A percentile compares a stretch with the other conserved stretches of the same genome.
Evolutionary conservation across 2,888 invertebrate genomes (phyloP).

Genomic region (Orgyia antiqua): DNA sequence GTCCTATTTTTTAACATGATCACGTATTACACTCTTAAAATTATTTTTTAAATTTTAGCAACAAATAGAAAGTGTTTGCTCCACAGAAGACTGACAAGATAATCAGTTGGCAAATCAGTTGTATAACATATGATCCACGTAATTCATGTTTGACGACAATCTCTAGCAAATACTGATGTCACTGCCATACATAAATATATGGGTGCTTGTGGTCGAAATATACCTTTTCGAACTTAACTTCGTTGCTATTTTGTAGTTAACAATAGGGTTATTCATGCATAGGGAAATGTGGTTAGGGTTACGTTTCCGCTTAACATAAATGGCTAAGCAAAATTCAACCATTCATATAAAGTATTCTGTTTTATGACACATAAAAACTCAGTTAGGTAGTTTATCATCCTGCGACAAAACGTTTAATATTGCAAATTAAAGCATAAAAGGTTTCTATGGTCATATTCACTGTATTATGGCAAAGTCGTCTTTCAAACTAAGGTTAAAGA

Average conservation of each 20-base stretch:
- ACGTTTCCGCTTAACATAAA: slow-evolving; percentile 18
- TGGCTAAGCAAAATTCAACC: slow-evolving; percentile 12
- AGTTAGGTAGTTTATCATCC: slow-evolving; percentile 27
- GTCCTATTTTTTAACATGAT: too few species aligned
- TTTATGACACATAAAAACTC: slow-evolving; percentile 23
- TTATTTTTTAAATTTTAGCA: slow-evolving; percentile 10
- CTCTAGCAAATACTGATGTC: slow-evolving; percentile 35
- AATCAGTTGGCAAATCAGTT: slow-evolving; percentile 32
- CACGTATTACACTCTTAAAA: slow-evolving; percentile 7
- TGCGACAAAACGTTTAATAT: slow-evolving; percentile 21
- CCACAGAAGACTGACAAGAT: slow-evolving; percentile 21
- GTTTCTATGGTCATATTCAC: too few species aligned
- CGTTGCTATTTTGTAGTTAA: slow-evolving; percentile 15
- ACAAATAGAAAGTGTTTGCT: slow-evolving; percentile 17
- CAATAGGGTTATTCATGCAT: slow-evolving; percentile 17
- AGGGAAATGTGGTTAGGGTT: slow-evolving; percentile 19
- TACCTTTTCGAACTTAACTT: slow-evolving; percentile 12
- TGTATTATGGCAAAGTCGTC: too few species aligned
- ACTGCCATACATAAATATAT: slow-evolving; percentile 22
- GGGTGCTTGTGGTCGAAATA: slow-evolving; percentile 7
- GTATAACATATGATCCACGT: slow-evolving; percentile 29
- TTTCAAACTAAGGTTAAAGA: too few species aligned
- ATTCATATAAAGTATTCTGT: slow-evolving; percentile 15
- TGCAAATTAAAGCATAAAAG: too few species aligned
- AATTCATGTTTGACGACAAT: slow-evolving; percentile 28